Percentiles rank a stretch among this genome's conserved stretches.
Conservation (phyloP, 2,113 vertebrate species). For the Scopus umbretta region DNA sequence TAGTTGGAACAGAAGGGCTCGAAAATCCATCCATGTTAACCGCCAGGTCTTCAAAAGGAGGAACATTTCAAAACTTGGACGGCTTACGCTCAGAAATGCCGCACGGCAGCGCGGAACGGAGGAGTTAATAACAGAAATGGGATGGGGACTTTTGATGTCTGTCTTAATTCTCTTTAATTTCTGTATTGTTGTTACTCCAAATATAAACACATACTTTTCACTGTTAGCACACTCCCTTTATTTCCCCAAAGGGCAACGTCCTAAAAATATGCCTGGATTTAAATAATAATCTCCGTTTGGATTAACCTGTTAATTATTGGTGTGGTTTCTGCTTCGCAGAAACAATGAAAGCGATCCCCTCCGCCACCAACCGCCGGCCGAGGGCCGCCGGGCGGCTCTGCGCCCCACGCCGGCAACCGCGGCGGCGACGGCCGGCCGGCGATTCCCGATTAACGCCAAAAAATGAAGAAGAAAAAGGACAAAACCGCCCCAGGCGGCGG, state of each 20-base stretch:
- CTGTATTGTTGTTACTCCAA: conserved; percentile 50
- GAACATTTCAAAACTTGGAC: not conserved
- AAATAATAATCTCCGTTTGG: not conserved
- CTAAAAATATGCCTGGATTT: conserved; percentile 40
- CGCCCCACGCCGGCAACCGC: no score
- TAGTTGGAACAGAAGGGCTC: not conserved
- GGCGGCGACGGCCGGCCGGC: no score
- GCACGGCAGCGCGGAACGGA: not conserved
- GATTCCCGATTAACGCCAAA: no score
- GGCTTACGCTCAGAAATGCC: not conserved
- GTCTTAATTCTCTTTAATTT: conserved; percentile 55
- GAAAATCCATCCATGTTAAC: not conserved
- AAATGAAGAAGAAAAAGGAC: no score
- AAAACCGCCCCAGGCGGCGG: no score
- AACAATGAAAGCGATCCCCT: not conserved
- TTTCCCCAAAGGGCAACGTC: conserved; percentile 25
- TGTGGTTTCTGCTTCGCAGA: not conserved
- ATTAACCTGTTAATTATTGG: conserved; percentile 51
- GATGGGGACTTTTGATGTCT: conserved; percentile 46
- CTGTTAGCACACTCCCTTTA: conserved; percentile 43
- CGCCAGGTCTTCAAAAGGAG: not conserved
- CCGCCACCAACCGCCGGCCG: no score
- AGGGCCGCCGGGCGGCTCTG: no score
- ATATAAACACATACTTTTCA: conserved; percentile 46
- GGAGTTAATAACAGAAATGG: conserved; percentile 27